These are phyloP conservation scores for Cataglyphis albicans DNA, from an alignment of 2,888 invertebrate species.

Conservation along the genomic window DNA sequence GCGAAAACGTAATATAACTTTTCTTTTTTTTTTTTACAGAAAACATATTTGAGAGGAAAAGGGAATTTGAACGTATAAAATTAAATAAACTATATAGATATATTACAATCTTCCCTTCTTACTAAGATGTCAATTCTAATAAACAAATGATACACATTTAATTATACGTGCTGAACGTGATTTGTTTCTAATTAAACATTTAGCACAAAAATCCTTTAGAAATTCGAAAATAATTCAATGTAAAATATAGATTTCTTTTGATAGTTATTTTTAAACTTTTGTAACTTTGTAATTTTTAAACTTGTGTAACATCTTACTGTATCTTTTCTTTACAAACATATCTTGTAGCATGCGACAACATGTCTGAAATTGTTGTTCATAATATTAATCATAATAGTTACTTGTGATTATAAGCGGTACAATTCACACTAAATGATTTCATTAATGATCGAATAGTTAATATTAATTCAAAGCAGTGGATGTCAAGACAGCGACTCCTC, in stretches of 20 bases:
- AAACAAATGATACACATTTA: conserved; percentile 53
- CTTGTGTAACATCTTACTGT: conserved; percentile 5
- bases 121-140: conserved; percentile 51
- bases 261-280: conserved; percentile 22
- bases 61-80: conserved; percentile 75
- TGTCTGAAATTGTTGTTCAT: not conserved
- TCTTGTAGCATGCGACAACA: conserved; percentile 25
- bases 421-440: conserved; percentile 38
- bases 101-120: conserved; percentile 66
- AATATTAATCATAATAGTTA: conserved; percentile 11
- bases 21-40: conserved; percentile 15
- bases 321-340: conserved; percentile 35
- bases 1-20: conserved; percentile 65
- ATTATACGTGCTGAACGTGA: conserved; percentile 50
- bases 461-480: conserved; percentile 95
- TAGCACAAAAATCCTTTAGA: conserved; percentile 24
- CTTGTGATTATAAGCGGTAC: conserved; percentile 34
- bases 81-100: conserved; percentile 75
- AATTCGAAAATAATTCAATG: conserved; percentile 36
- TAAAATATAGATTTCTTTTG: conserved; percentile 46
- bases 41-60: conserved; percentile 52
- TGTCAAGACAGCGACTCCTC: conserved; percentile 98
- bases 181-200: conserved; percentile 46
- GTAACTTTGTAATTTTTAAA: conserved; percentile 5
- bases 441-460: conserved; percentile 26